Conservation (phyloP, 2,113 vertebrate species). For the Python bivittatus region DNA sequence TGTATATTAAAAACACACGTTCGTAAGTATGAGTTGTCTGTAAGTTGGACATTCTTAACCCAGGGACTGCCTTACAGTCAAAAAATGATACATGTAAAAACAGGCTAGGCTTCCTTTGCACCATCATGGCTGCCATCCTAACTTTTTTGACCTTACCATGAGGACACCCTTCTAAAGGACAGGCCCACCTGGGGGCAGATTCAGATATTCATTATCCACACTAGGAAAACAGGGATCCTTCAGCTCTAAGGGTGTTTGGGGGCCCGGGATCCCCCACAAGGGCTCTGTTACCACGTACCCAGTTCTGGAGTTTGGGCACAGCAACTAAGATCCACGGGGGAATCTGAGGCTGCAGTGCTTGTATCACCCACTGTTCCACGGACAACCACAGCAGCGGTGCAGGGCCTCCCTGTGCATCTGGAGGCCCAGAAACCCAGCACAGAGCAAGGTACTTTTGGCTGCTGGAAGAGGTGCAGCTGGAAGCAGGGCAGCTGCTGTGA, state of each 20-base stretch:
- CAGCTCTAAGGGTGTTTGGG: not conserved
- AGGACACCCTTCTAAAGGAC: not conserved
- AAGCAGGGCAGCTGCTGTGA: not conserved
- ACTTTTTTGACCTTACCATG: not conserved
- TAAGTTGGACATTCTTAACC: too few relatives aligned
- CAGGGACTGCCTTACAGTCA: too few relatives aligned
- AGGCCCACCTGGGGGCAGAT: too few relatives aligned
- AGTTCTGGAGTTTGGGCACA: not conserved
- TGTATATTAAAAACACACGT: too few relatives aligned
- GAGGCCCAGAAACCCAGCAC: not conserved
- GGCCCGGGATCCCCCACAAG: not conserved
- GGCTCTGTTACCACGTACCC: not conserved
- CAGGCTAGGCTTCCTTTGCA: not conserved
- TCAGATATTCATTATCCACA: rapidly evolving
- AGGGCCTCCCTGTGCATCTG: not conserved
- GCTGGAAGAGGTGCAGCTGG: not conserved
- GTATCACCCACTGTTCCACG: not conserved
- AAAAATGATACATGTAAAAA: too few relatives aligned
- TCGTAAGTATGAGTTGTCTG: too few relatives aligned
- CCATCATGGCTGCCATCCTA: not conserved
- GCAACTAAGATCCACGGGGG: not conserved
- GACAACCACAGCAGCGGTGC: not conserved
- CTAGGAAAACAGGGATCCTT: not conserved
- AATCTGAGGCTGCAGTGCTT: not conserved
- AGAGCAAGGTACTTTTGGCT: rapidly evolving